Evolutionary conservation across 2,888 invertebrate genomes (phyloP).

Genomic region (Theodoxus fluviatilis): DNA sequence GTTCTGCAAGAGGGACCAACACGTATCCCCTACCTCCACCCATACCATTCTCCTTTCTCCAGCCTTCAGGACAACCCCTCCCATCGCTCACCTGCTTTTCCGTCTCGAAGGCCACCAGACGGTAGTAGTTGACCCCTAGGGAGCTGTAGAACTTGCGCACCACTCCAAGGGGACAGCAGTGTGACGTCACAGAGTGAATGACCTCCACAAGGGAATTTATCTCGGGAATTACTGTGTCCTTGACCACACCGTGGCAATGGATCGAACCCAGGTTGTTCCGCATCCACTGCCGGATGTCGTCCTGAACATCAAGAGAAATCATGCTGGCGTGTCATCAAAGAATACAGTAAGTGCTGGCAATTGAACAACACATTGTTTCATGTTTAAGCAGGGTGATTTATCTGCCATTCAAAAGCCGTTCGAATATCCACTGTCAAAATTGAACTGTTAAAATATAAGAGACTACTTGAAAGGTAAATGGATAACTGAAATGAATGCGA

Average conservation of each 20-base stretch:
- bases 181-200: slow-evolving; percentile 39
- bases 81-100: slow-evolving; percentile 51
- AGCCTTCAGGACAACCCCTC: background rate
- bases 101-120: slow-evolving; percentile 45
- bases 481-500: too few relatives aligned
- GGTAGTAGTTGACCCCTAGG: slow-evolving; percentile 55
- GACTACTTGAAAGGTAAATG: too few relatives aligned
- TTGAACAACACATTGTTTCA: background rate
- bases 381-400: background rate
- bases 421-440: too few relatives aligned
- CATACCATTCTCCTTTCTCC: too few relatives aligned
- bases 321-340: background rate
- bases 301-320: slow-evolving; percentile 28
- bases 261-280: slow-evolving; percentile 35
- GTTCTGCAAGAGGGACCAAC: too few relatives aligned
- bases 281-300: slow-evolving; percentile 46
- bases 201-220: slow-evolving; percentile 42
- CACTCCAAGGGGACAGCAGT: slow-evolving; percentile 45
- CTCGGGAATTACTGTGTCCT: slow-evolving; percentile 53
- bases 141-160: slow-evolving; percentile 47
- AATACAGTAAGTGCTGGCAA: background rate
- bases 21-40: too few relatives aligned
- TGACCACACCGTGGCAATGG: slow-evolving; percentile 37
- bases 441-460: too few relatives aligned
- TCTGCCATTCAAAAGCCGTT: too few relatives aligned